Conservation (phyloP, 1,140 invertebrate species). For the Globodera ellingtonae region DNA sequence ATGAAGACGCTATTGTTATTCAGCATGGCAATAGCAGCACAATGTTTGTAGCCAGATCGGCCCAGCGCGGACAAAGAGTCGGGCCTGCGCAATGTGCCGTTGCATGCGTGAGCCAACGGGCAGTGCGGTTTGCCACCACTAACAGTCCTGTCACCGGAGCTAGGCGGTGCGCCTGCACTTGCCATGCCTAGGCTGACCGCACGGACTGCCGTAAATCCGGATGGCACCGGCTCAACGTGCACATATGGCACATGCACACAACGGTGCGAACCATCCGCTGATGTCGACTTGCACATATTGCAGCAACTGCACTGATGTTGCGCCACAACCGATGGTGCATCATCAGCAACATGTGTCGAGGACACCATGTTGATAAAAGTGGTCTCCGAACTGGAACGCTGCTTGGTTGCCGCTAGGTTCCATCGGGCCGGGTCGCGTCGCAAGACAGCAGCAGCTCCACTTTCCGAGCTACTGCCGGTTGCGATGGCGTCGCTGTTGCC, state of each 20-base stretch:
- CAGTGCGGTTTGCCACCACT: not conserved
- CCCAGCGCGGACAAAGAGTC: constrained; percentile 25
- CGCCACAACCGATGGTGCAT: not conserved
- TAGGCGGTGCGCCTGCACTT: constrained; percentile 6
- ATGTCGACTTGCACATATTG: not conserved
- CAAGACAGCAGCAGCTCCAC: not conserved
- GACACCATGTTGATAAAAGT: constrained; percentile 33
- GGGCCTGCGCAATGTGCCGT: constrained; percentile 19
- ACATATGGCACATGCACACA: not conserved
- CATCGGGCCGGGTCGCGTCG: constrained; percentile 37
- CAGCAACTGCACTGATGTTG: constrained; percentile 18
- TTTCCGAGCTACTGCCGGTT: not conserved
- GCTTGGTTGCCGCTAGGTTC: constrained; percentile 43
- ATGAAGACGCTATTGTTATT: constrained; percentile 40
- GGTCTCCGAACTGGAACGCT: constrained; percentile 37
- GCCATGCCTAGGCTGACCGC: constrained; percentile 25
- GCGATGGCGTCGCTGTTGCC: not conserved
- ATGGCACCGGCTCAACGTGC: constrained; percentile 8
- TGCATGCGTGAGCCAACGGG: not conserved
- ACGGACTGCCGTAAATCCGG: not conserved
- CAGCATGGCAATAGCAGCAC: constrained; percentile 27
- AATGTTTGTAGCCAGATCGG: not conserved
- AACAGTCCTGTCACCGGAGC: not conserved
- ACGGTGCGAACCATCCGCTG: constrained; percentile 1
- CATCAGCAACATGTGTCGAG: not conserved